phyloP scores from a whole-genome alignment of 2,888 invertebrate species.

The Orthosia cruda region DNA sequence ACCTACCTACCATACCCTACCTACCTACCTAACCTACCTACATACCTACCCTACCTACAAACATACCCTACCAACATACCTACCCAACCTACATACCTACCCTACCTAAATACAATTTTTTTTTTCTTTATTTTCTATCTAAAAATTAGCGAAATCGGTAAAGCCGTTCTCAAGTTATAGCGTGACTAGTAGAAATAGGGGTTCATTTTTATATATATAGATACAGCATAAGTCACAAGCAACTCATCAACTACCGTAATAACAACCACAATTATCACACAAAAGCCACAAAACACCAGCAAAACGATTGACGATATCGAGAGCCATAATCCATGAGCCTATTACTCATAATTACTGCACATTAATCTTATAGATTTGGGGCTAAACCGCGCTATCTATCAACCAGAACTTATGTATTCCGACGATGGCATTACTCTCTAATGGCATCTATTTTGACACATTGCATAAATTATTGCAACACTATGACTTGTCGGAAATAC shows the following conservation, averaged over 20 bases:
- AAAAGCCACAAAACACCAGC: not conserved
- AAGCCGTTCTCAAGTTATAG: too few relatives aligned
- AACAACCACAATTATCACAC: not conserved
- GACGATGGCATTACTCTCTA: conserved; percentile 38
- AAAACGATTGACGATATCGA: conserved; percentile 25
- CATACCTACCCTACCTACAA: too few relatives aligned
- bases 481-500: conserved; percentile 29
- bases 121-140: too few relatives aligned
- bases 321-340: conserved; percentile 36
- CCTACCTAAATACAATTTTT: too few relatives aligned
- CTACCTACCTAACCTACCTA: too few relatives aligned
- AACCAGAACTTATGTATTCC: conserved; percentile 41
- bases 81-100: too few relatives aligned
- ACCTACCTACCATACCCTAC: too few relatives aligned
- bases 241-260: not conserved
- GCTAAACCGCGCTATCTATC: conserved; percentile 56
- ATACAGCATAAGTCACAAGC: too few relatives aligned
- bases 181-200: too few relatives aligned
- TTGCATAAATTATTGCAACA: conserved; percentile 57
- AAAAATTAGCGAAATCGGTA: too few relatives aligned
- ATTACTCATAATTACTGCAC: conserved; percentile 48
- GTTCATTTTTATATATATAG: too few relatives aligned
- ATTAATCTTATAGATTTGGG: conserved; percentile 53
- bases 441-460: conserved; percentile 48
- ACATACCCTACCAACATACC: too few relatives aligned